Evolutionary conservation across 92 coral and sea anemone species (phyloP).

Genomic region (Scolanthus callimorphus): DNA sequence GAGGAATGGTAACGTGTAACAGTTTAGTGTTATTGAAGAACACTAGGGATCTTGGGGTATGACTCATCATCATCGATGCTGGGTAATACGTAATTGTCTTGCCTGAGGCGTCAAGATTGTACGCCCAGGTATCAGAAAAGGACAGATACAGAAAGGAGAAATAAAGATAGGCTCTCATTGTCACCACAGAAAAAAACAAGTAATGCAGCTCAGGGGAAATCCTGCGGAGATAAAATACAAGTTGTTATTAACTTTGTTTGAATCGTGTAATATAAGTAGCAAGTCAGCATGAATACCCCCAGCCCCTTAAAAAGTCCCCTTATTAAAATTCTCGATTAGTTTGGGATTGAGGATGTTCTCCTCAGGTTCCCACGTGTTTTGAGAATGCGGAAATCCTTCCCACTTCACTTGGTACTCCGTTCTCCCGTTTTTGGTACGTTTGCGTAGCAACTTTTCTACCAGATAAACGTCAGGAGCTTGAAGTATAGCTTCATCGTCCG

Average conservation of each 20-base stretch:
- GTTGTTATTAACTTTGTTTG: too few relatives aligned
- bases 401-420: too few relatives aligned
- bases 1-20: not conserved
- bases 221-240: not conserved
- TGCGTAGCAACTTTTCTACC: too few relatives aligned
- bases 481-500: not conserved
- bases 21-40: constrained; percentile 11
- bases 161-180: not conserved
- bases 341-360: too few relatives aligned
- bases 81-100: constrained; percentile 15
- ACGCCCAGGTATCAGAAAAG: not conserved
- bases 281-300: too few relatives aligned
- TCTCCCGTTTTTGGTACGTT: too few relatives aligned
- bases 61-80: constrained; percentile 8
- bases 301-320: too few relatives aligned
- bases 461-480: too few relatives aligned
- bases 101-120: not conserved
- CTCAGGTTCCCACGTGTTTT: too few relatives aligned
- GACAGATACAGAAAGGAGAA: not conserved
- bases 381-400: too few relatives aligned
- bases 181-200: not conserved
- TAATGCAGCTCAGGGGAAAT: not conserved
- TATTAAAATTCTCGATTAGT: too few relatives aligned
- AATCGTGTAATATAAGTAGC: too few relatives aligned
- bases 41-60: not conserved